Conservation (phyloP, 1,140 invertebrate genomes). For the Adelges cooleyi region DNA sequence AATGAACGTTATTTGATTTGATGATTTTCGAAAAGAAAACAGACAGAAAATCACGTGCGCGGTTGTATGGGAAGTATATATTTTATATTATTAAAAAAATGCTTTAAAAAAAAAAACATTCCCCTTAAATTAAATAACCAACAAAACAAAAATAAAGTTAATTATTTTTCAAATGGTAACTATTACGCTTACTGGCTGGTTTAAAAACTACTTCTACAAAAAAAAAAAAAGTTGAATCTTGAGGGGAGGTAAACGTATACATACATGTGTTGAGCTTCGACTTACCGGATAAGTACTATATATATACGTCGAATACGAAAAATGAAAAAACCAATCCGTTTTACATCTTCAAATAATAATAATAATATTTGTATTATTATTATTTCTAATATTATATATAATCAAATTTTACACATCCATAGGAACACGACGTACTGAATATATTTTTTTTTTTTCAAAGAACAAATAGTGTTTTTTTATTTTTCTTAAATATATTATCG, state of each 20-base stretch:
- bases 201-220: neutral
- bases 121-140: constrained; percentile 22
- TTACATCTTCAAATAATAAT: too few relatives aligned
- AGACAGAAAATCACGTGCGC: too few relatives aligned
- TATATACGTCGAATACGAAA: too few relatives aligned
- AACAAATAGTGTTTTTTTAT: neutral
- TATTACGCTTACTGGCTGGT: constrained; percentile 25
- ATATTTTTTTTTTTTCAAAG: too few relatives aligned
- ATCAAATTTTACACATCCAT: neutral
- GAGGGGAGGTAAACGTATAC: neutral
- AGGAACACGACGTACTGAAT: constrained; percentile 1
- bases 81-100: too few relatives aligned
- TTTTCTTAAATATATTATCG: constrained; percentile 3
- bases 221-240: neutral
- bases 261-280: neutral
- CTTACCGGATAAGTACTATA: neutral
- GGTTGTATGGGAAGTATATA: too few relatives aligned
- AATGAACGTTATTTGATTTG: too few relatives aligned
- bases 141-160: constrained; percentile 19
- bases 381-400: neutral
- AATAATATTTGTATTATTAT: too few relatives aligned
- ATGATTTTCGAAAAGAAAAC: too few relatives aligned
- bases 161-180: constrained; percentile 27
- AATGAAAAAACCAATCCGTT: neutral
- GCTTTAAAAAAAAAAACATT: too few relatives aligned